Evolutionary conservation across 1,140 invertebrate genomes (phyloP).

Genomic region (Stratiolaelaps scimitus): DNA sequence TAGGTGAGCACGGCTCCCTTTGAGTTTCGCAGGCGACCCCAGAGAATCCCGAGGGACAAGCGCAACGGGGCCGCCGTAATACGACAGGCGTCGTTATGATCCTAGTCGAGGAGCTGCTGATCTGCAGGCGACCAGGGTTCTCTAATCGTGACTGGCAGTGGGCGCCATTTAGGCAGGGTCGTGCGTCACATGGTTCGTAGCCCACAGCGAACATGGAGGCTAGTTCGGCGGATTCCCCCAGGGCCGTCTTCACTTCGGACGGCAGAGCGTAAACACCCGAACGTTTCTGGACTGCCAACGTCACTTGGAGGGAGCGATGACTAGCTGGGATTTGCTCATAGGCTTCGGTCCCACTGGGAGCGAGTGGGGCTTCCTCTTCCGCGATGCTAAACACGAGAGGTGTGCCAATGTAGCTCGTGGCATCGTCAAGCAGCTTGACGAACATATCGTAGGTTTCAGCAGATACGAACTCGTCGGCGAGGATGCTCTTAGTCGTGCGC

Average conservation of each 20-base stretch:
- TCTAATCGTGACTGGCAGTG: slow-evolving; percentile 57
- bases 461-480: slow-evolving; percentile 57
- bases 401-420: slow-evolving; percentile 34
- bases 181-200: slow-evolving; percentile 39
- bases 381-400: slow-evolving; percentile 34
- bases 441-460: slow-evolving; percentile 56
- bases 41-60: slow-evolving; percentile 64
- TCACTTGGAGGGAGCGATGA: slow-evolving; percentile 32
- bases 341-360: too few relatives aligned
- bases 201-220: slow-evolving; percentile 34
- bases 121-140: slow-evolving; percentile 49
- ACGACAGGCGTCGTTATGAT: slow-evolving; percentile 67
- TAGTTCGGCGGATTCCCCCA: neutral
- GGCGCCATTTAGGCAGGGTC: slow-evolving; percentile 40
- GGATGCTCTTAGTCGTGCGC: slow-evolving; percentile 40
- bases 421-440: slow-evolving; percentile 53
- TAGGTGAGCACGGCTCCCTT: slow-evolving; percentile 78
- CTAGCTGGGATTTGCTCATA: too few relatives aligned
- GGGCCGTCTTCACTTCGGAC: slow-evolving; percentile 29
- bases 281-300: slow-evolving; percentile 33
- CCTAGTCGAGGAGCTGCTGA: slow-evolving; percentile 57
- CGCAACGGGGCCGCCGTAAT: slow-evolving; percentile 60
- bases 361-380: slow-evolving; percentile 27
- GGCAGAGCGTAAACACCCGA: slow-evolving; percentile 32
- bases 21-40: slow-evolving; percentile 61